Percentiles rank a stretch among this genome's conserved stretches.
Conservation (phyloP, 1,140 invertebrate genomes). For the Drosophila paulistorum region DNA sequence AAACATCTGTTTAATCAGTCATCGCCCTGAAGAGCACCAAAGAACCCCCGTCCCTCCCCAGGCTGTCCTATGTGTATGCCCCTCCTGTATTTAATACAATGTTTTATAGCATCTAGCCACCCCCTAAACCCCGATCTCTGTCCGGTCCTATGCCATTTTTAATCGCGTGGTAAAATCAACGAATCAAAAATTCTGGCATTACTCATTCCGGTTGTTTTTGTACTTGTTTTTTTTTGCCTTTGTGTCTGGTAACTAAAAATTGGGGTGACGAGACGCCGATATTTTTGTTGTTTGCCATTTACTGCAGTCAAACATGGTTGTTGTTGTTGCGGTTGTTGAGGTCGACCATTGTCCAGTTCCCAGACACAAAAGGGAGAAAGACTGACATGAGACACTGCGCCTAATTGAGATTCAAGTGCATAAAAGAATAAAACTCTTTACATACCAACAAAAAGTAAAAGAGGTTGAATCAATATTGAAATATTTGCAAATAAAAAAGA, state of each 20-base stretch:
- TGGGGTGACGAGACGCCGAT: constrained; percentile 67
- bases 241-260: constrained; percentile 58
- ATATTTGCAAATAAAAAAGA: neutral
- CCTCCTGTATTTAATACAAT: no score
- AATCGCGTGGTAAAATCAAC: constrained; percentile 60
- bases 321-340: constrained; percentile 18
- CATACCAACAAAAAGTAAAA: constrained; percentile 18
- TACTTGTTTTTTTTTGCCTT: constrained; percentile 33
- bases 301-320: constrained; percentile 21
- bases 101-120: constrained; percentile 25
- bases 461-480: constrained; percentile 66
- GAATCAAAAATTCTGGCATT: constrained; percentile 53
- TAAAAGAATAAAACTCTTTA: constrained; percentile 6
- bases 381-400: constrained; percentile 36
- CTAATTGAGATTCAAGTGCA: constrained; percentile 77
- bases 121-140: constrained; percentile 25
- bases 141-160: constrained; percentile 18
- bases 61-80: no score
- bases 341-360: constrained; percentile 49
- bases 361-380: constrained; percentile 18
- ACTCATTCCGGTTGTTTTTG: constrained; percentile 42
- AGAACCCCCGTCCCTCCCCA: neutral
- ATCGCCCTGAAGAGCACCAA: constrained; percentile 27
- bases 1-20: constrained; percentile 74
- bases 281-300: constrained; percentile 51